phyloP scores from a whole-genome alignment of 1,140 invertebrate species.

The Centruroides vittatus region DNA sequence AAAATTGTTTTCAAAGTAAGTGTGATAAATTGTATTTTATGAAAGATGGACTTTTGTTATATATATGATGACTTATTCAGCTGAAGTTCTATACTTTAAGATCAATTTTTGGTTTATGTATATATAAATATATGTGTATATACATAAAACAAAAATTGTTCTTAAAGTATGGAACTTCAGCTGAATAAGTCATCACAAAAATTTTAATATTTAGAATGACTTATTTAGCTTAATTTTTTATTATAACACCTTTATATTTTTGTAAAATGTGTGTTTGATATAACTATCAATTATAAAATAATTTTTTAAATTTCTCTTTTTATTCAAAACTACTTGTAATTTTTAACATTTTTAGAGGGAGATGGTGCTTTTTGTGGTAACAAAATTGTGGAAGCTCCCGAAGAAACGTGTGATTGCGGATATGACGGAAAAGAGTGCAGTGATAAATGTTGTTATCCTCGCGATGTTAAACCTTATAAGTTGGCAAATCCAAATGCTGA shows the following conservation, averaged over 20 bases:
- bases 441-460: slow-evolving; percentile 87
- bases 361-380: slow-evolving; percentile 97
- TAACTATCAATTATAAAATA: too few species aligned
- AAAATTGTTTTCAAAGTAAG: slow-evolving; percentile 79
- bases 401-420: slow-evolving; percentile 92
- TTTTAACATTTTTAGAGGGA: slow-evolving; percentile 39
- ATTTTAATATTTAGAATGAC: too few species aligned
- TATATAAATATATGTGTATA: too few species aligned
- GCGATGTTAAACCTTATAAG: slow-evolving; percentile 46
- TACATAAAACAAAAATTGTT: too few species aligned
- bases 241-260: too few species aligned
- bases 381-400: slow-evolving; percentile 92
- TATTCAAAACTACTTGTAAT: too few species aligned
- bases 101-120: neutral
- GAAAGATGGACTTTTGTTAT: neutral
- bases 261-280: too few species aligned
- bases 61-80: too few species aligned
- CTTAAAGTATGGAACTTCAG: neutral
- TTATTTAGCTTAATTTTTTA: too few species aligned
- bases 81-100: too few species aligned
- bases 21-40: neutral
- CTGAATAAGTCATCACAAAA: too few species aligned
- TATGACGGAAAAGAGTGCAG: slow-evolving; percentile 86
- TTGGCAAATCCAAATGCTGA: slow-evolving; percentile 49
- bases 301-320: too few species aligned